Base-by-base conservation (phyloP, 2,888 invertebrate species). In the Octonoba sinensis region DNA sequence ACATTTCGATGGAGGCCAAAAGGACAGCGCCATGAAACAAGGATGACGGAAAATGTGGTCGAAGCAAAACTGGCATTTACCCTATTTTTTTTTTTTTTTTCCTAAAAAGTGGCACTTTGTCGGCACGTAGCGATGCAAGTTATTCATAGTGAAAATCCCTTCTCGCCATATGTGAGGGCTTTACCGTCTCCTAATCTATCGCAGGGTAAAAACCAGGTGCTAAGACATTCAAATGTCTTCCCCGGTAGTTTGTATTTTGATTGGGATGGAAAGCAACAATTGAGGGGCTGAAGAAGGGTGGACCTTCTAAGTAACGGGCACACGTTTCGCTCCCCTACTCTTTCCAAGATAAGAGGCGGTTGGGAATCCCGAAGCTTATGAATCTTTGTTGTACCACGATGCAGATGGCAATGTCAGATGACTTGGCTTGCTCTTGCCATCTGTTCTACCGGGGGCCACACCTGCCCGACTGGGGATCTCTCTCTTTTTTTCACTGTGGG, bases 321-420 rank as follows among this genome's bases (percentile, higher is more conserved):
- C 20, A 51, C 20, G 60, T 36, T 51, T 62, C 46, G 56, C 44
- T 44, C 47, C 62, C 62, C 27, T 16, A 27, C 69, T 62, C 62
- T 64, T 36, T 18, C 44, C 49, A 57, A 66, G 56, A 59, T 57
- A 27, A 56, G 70, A 70, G 64, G 54, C 12, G 6, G 18, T 6
- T 67, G 74, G 67, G 70, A 77, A 70, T 77, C 70, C 64, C 56
- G 44, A 57, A 57, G 66, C 74, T 64, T 77, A 62, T 77, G 69
- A 57, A 64, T 64, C 70, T 69, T 62, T 77, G 77, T 70, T 70
- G 70, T 27, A 56, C 67, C 51, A 51, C 36, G 51, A 72, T 72
- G 27, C 77, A 77, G 77, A 59, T 77, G 77, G 77, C 51, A 67
- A 67, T 51, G 75, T 74, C 75, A 75, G 67, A 60, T 67, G 75